Evolutionary conservation across 2,797 vertebrate species (phyloP), one percentile per base, ranked within the genome.

Genomic region (Iguana delicatissima): DNA sequence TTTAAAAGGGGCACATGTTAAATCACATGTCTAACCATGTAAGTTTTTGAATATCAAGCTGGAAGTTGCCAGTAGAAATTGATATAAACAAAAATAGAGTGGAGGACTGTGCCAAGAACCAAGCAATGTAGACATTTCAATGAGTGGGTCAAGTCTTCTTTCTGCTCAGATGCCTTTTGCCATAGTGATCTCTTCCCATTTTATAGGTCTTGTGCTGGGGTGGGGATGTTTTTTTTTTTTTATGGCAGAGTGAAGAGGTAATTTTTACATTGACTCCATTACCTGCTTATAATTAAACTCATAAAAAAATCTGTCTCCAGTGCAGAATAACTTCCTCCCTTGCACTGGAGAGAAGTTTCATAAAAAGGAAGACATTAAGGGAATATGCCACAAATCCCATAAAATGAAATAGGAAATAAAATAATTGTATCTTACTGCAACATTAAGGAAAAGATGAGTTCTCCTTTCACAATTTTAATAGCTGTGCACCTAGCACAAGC

Each of bases 231-330:
- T 62, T 29, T 62, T 38, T 59, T 29, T 62, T 94, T 87, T 96
- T 93, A 96, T 89, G 92, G 87, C 92, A 87, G 89, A 96, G 92
- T 95, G 88, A 93, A 94, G 96, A 96, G 92, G 94, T 92, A 95
- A 91, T 91, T 95, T 96, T 96, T 95, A 91, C 90, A 94, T 84
- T 90, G 93, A 92, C 90, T 94, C 89, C 85, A 91, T 95, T 96
- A 95, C 93, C 94, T 96, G 85, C 95, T 96, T 97, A 93, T 96
- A 96, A 97, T 97, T 96, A 96, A 97, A 96, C 95, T 93, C 80
- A 85, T 96, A 96, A 96, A 96, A 96, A 69, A 69, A 89, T 94
- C 89, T 93, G 89, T 92, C 91, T 93, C 89, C 92, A 95, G 93
- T 84, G 92, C 87, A 90, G 94, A 94, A 96, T 96, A 94, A 95